Evolutionary conservation across 2,113 vertebrate genomes (phyloP).

Genomic region (Eublepharis macularius): DNA sequence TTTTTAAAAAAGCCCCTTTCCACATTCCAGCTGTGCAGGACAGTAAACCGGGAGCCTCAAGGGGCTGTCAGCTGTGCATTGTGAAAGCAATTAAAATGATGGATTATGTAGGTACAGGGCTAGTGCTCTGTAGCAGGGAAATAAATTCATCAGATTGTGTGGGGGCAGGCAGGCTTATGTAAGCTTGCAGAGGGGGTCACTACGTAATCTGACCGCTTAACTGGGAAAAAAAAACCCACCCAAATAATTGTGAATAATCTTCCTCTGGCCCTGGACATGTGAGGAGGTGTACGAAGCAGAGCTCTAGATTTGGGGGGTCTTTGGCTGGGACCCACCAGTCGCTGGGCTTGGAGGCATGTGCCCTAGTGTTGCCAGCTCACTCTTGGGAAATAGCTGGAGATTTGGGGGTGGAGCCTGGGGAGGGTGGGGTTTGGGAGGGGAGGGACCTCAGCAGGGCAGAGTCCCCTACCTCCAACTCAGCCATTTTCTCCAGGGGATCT

Average conservation of each 20-base stretch:
- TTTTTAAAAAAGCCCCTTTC: background rate
- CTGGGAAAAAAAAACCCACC: background rate
- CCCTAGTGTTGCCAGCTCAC: no score
- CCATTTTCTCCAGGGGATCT: no score
- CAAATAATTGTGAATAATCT: background rate
- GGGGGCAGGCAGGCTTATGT: background rate
- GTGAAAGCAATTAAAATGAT: conserved; percentile 58
- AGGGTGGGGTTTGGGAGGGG: no score
- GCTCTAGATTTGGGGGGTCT: background rate
- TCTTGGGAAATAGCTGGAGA: no score
- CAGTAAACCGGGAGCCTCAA: background rate
- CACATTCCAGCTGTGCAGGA: background rate
- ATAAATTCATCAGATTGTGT: background rate
- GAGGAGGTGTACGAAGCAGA: background rate
- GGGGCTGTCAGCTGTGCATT: conserved; percentile 23
- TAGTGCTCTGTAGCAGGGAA: background rate
- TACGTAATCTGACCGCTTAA: background rate
- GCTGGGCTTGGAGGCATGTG: no score
- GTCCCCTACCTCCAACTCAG: no score
- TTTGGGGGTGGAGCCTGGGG: accelerated
- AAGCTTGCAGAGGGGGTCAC: background rate
- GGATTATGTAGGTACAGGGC: conserved; percentile 15
- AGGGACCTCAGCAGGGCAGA: no score
- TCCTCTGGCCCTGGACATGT: background rate
- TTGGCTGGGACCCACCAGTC: no score